These are phyloP conservation scores for Catostylus mosaicus DNA, from an alignment of 30 jellyfish, hydroid and myxozoan species.

Conservation along the genomic window DNA sequence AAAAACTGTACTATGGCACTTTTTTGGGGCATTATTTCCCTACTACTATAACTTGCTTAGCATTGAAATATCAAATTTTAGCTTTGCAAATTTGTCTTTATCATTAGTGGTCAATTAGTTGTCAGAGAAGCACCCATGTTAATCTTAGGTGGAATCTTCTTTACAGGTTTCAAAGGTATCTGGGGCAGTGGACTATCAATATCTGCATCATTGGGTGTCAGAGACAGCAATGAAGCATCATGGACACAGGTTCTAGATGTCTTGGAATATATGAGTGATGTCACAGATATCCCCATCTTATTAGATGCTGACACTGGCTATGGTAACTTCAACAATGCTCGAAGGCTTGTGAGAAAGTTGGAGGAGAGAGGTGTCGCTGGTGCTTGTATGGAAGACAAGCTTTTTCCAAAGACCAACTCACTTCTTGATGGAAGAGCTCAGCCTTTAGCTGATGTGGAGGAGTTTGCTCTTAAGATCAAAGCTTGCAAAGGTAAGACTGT, in stretches of 20 bases:
- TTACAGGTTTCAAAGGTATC: constrained; percentile 88
- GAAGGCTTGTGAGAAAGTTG: constrained; percentile 82
- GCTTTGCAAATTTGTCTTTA: too few relatives aligned
- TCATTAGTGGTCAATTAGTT: too few relatives aligned
- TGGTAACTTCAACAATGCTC: constrained; percentile 95
- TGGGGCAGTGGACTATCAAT: constrained; percentile 98
- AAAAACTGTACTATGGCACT: too few relatives aligned
- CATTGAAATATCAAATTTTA: too few relatives aligned
- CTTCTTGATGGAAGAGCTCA: constrained; percentile 94
- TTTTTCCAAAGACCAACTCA: constrained; percentile 91
- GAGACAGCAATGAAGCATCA: constrained; percentile 96
- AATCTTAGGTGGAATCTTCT: too few relatives aligned
- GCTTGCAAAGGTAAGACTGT: constrained; percentile 87
- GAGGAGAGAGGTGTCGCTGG: constrained; percentile 97
- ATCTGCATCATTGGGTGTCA: constrained; percentile 89
- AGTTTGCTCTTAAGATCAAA: constrained; percentile 88
- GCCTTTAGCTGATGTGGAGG: constrained; percentile 96
- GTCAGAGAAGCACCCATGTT: too few relatives aligned
- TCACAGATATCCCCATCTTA: constrained; percentile 80
- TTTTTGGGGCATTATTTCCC: too few relatives aligned
- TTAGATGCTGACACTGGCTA: constrained; percentile 97
- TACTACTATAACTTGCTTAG: too few relatives aligned
- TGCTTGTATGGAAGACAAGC: constrained; percentile 92
- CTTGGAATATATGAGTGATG: constrained; percentile 92
- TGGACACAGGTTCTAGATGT: constrained; percentile 97